Evolutionary conservation across 2,113 vertebrate genomes (phyloP), one percentile per base, ranked within the genome.

Genomic region (Rhinolophus sinicus): DNA sequence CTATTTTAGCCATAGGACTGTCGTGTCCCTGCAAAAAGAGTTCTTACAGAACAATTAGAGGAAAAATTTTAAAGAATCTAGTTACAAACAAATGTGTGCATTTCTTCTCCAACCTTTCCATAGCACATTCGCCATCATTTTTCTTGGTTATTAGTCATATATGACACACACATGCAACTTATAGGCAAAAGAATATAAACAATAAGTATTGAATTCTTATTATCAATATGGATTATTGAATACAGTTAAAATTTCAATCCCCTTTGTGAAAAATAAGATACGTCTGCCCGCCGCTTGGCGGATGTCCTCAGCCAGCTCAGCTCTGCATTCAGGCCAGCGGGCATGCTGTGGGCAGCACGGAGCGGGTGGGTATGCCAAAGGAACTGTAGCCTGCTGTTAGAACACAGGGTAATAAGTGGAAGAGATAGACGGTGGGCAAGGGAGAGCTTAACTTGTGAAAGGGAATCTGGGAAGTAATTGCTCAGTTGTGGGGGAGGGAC

Each of bases 11-110:
- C 80, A 47, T 2, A 35, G 0, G 0, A 97, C 95, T 98, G 92
- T 98, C 97, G 95, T 95, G 94, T 73, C 94, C 95, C 96, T 96
- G 94, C 97, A 94, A 95, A 98, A 97, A 97, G 93, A 98, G 30
- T 70, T 65, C 88, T 98, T 90, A 94, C 94, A 95, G 77, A 77
- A 65, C 83, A 97, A 44, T 77, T 96, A 70, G 92, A 95, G 91
- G n/a, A n/a, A 60, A 67, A 64, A 26, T 62, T 90, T 30, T 95
- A 88, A 83, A 44, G 69, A 96, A 15, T 91, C 44, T 87, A 64
- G 88, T 69, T 83, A 52, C 18, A 73, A 88, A 75, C 77, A 60
- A 88, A 91, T 50, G 80, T 85, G 6, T 96, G 96, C 38, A 54
- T 64, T 82, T 62, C 54, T 86, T 94, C 83, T 78, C 95, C 30